Evolutionary conservation across 2,888 invertebrate genomes (phyloP), one percentile per base, ranked within the genome.

Genomic region (Hyalella azteca): DNA sequence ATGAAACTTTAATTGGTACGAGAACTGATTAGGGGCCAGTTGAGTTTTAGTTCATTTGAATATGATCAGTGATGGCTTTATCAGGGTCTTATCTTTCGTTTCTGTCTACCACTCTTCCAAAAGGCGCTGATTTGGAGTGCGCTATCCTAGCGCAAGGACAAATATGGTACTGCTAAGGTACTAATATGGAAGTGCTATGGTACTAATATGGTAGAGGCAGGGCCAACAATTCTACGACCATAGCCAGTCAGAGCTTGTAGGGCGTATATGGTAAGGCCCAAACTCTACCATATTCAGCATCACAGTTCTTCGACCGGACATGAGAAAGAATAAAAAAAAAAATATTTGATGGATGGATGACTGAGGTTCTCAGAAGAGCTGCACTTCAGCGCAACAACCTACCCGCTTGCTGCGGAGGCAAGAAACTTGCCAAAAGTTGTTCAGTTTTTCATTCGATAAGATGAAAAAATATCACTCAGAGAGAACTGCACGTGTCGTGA

Each of bases 331-430:
- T 22, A 66, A 29, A 22, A 22, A 66, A 11, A 66, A 54, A 66
- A 66, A 66, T 7, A 32, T 5, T 19, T 66, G 32, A 36, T 66
- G 66, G 66, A 66, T 66, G 66, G 66, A 66, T 66, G 66, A 66
- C 66, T 66, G 66, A 11, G 66, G 66, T 19, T 19, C 66, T 36
- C 19, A 36, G 36, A 32, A 39, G 66, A 36, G 66, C 19, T 66
- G 66, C 66, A 66, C 66, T 66, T 66, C 66, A 66, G 7, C 22
- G 32, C 66, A 32, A 66, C 66, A 66, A 59, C 59, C 22, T 19
- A 1, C 9, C 66, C 26, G 13, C 15, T 26, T 22, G 54, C 54
- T 29, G 22, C 29, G 7, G 22, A 9, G 29, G 54, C 26, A 26
- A 54, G 5, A 22, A 54, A 26, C 7, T 26, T n/a, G n/a, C 1